A percentile compares a stretch with the other conserved stretches of the same genome.
Evolutionary conservation across 2,888 invertebrate genomes (phyloP).

Genomic region (Leptopilina myrica): DNA sequence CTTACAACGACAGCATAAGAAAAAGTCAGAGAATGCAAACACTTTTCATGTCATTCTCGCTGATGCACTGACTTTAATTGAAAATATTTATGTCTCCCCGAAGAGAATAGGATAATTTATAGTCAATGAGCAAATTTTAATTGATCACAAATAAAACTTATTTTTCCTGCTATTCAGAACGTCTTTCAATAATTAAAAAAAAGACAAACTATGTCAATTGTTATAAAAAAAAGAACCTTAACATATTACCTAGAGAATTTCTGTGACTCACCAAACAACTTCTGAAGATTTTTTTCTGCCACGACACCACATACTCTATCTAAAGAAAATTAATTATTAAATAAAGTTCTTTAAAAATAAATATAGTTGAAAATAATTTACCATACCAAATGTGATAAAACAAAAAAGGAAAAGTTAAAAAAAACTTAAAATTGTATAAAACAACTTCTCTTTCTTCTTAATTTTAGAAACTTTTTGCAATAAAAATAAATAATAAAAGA

Average conservation of each 20-base stretch:
- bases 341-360: no score
- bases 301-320: background rate
- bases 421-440: no score
- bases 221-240: background rate
- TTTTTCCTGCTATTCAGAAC: background rate
- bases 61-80: constrained; percentile 25
- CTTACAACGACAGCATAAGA: constrained; percentile 38
- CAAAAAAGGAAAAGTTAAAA: no score
- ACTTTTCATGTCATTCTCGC: constrained; percentile 12
- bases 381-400: no score
- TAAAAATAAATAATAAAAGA: background rate
- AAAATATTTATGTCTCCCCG: background rate
- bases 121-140: background rate
- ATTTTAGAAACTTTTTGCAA: no score
- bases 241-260: background rate
- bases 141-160: background rate
- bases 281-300: background rate
- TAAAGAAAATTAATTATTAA: no score
- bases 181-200: background rate
- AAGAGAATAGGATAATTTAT: constrained; percentile 1
- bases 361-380: no score
- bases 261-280: background rate
- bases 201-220: background rate
- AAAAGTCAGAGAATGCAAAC: constrained; percentile 24
- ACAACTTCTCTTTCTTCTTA: no score